phyloP scores from a whole-genome alignment of 1,140 invertebrate species.

The Teleogryllus occipitalis region DNA sequence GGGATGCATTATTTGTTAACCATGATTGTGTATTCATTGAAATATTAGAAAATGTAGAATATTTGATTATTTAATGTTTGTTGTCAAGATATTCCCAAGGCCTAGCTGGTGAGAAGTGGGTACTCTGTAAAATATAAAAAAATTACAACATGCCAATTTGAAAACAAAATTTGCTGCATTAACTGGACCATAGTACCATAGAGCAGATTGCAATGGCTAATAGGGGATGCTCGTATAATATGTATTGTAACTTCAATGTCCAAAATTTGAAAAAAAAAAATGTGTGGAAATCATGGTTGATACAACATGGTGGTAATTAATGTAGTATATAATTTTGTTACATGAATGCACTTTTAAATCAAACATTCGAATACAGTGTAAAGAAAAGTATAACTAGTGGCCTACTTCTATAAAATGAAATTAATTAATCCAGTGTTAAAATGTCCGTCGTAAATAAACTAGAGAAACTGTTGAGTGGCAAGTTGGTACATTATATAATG shows the following conservation, averaged over 20 bases:
- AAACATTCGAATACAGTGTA: conserved; percentile 1
- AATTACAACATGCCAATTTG: background rate
- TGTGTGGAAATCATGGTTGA: conserved; percentile 6
- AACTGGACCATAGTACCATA: background rate
- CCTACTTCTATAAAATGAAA: conserved; percentile 19
- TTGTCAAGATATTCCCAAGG: conserved; percentile 4
- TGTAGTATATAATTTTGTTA: conserved; percentile 12
- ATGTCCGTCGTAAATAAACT: conserved; percentile 18
- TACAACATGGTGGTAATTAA: conserved; percentile 14
- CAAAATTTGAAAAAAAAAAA: background rate
- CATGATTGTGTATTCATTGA: conserved; percentile 9
- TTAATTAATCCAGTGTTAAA: conserved; percentile 21
- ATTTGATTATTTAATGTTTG: conserved; percentile 15
- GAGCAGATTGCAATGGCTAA: background rate
- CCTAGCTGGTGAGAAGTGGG: background rate
- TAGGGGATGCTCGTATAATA: background rate
- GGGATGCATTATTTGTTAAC: conserved; percentile 3
- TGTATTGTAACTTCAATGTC: background rate
- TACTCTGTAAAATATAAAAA: background rate
- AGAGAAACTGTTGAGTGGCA: conserved; percentile 18
- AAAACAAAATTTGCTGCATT: background rate
- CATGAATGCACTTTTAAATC: background rate
- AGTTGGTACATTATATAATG: conserved; percentile 18
- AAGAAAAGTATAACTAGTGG: conserved; percentile 16
- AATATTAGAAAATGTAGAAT: conserved; percentile 3